phyloP scores from a whole-genome alignment of 2,113 vertebrate genomes.

The Meriones unguiculatus region DNA sequence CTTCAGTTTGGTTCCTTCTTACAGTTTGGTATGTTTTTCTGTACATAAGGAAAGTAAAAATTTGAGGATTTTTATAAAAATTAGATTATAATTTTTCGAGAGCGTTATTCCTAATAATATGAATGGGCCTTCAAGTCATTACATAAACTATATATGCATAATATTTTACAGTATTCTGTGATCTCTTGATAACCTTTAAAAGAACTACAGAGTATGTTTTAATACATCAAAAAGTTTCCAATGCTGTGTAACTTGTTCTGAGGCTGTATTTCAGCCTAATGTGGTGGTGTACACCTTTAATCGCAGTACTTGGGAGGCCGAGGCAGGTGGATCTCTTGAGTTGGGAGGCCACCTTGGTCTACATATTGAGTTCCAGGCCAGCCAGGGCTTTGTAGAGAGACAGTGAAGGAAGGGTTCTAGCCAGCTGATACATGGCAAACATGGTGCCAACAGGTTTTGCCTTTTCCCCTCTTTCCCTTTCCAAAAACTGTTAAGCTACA shows the following conservation, averaged over 20 bases:
- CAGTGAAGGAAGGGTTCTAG: not conserved
- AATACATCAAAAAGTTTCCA: not conserved
- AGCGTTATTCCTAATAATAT: not conserved
- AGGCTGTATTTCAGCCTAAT: not conserved
- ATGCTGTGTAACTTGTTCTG: not conserved
- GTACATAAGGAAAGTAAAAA: not conserved
- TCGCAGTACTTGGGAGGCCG: not conserved
- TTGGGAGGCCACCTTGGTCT: not conserved
- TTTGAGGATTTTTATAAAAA: not conserved
- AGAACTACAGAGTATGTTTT: not conserved
- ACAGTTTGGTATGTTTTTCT: not conserved
- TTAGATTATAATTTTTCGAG: not conserved
- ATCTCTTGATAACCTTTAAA: not conserved
- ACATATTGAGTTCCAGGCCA: not conserved
- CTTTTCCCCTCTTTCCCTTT: not conserved
- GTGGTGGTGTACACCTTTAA: not conserved
- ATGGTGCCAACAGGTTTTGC: not conserved
- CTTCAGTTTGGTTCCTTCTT: no score
- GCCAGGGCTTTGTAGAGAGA: not conserved
- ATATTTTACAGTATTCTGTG: not conserved
- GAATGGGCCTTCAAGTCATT: not conserved
- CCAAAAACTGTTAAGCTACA: not conserved
- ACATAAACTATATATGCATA: not conserved
- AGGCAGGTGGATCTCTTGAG: not conserved
- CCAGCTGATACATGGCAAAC: no score